Percentiles rank a stretch among this genome's conserved stretches.
Conservation (phyloP, 2,888 invertebrate species). For the Cerastoderma edule region DNA sequence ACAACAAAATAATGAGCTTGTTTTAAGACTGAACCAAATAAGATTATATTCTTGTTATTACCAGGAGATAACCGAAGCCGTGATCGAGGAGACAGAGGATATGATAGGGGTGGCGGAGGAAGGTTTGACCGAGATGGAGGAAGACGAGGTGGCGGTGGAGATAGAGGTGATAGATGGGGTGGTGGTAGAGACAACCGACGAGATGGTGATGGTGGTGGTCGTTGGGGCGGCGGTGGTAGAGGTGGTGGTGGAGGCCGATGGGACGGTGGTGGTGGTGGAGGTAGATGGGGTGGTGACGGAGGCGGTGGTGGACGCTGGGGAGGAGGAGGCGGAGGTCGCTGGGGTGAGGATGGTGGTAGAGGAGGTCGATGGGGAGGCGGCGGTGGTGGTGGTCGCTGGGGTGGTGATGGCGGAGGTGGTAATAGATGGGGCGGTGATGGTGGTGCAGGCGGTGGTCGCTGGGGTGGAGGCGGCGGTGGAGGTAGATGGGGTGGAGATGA, state of each 20-base stretch:
- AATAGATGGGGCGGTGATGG: conserved; percentile 25
- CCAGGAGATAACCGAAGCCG: conserved; percentile 34
- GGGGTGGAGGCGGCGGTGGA: conserved; percentile 32
- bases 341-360: conserved; percentile 25
- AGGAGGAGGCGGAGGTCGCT: conserved; percentile 42
- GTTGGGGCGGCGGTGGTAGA: background rate
- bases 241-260: conserved; percentile 10
- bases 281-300: background rate
- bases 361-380: conserved; percentile 42
- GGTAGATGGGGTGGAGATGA: conserved; percentile 36
- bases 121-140: conserved; percentile 38
- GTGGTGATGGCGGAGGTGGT: conserved; percentile 26
- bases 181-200: too few relatives aligned
- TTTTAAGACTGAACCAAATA: too few relatives aligned
- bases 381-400: conserved; percentile 32
- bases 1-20: too few relatives aligned
- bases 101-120: conserved; percentile 21
- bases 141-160: conserved; percentile 39
- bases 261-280: conserved; percentile 4
- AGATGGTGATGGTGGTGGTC: conserved; percentile 1
- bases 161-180: conserved; percentile 52
- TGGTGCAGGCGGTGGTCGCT: conserved; percentile 19
- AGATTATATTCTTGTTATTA: background rate
- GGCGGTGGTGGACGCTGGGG: conserved; percentile 12
- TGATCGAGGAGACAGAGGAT: conserved; percentile 40